Evolutionary conservation across 53 echinoderm and acorn worm genomes (phyloP).

Genomic region (Paracentrotus lividus): DNA sequence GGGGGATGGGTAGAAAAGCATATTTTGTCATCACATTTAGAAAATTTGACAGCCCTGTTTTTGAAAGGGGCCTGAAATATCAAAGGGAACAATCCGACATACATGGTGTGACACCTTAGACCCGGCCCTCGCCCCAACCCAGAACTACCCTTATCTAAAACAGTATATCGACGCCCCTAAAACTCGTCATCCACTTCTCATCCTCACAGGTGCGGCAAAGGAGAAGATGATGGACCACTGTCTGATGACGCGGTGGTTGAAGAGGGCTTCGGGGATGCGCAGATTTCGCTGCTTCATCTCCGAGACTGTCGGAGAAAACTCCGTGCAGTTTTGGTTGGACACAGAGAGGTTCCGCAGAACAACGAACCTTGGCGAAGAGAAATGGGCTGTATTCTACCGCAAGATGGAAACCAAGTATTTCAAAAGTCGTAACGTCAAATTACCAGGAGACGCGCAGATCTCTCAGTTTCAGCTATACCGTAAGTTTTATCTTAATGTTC

Average conservation of each 20-base stretch:
- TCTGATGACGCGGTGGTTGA: slow-evolving; percentile 89
- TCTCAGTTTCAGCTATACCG: slow-evolving; percentile 14
- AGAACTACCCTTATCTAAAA: too few relatives aligned
- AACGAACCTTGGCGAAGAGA: slow-evolving; percentile 41
- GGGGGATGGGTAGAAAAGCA: too few relatives aligned
- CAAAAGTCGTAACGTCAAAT: slow-evolving; percentile 79
- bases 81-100: too few relatives aligned
- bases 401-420: slow-evolving; percentile 92
- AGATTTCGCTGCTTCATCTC: slow-evolving; percentile 91
- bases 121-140: too few relatives aligned
- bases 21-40: too few relatives aligned
- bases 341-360: slow-evolving; percentile 88
- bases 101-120: too few relatives aligned
- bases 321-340: slow-evolving; percentile 92
- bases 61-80: too few relatives aligned
- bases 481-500: too few relatives aligned
- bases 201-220: slow-evolving; percentile 77
- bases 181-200: too few relatives aligned
- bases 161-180: too few relatives aligned
- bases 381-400: slow-evolving; percentile 75
- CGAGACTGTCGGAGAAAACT: slow-evolving; percentile 82
- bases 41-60: too few relatives aligned
- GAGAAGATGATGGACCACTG: slow-evolving; percentile 90
- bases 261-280: slow-evolving; percentile 93
- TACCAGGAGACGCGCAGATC: slow-evolving; percentile 37